A percentile compares a stretch with the other conserved stretches of the same genome.
These are phyloP conservation scores for Phoenoteleia sp. DNA, from an alignment of 2,888 invertebrate species.

Conservation along the genomic window DNA sequence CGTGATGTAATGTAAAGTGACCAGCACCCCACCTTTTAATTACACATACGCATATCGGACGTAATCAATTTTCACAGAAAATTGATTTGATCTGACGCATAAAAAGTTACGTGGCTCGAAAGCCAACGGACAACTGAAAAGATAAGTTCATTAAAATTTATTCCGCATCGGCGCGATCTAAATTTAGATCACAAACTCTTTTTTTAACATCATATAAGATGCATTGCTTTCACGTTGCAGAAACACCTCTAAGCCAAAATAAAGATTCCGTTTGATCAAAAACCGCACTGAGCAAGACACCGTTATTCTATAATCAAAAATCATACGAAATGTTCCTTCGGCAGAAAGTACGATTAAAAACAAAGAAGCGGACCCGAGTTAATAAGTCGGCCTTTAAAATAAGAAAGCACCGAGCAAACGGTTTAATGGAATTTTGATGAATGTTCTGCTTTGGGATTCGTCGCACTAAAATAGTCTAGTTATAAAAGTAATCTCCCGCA, in stretches of 20 bases:
- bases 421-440: slow-evolving; percentile 71
- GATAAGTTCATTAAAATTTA: neutral
- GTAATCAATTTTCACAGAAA: neutral
- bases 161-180: neutral
- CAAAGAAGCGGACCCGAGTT: slow-evolving; percentile 33
- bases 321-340: neutral
- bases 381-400: slow-evolving; percentile 44
- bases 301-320: slow-evolving; percentile 49
- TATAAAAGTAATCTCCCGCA: slow-evolving; percentile 62
- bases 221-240: neutral
- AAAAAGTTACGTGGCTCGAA: neutral
- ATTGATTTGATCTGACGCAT: neutral
- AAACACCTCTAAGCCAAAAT: neutral
- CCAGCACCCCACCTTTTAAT: neutral
- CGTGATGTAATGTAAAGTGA: neutral
- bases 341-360: slow-evolving; percentile 42
- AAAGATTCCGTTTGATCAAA: neutral
- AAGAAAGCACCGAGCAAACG: slow-evolving; percentile 50
- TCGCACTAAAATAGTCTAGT: slow-evolving; percentile 65
- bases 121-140: neutral
- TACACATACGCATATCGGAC: neutral
- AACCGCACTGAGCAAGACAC: neutral
- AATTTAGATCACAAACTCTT: neutral
- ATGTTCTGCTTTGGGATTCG: slow-evolving; percentile 59
- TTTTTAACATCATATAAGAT: neutral